Conservation (phyloP, 2,797 vertebrate species). For the Brachyrhaphis roseni region DNA sequence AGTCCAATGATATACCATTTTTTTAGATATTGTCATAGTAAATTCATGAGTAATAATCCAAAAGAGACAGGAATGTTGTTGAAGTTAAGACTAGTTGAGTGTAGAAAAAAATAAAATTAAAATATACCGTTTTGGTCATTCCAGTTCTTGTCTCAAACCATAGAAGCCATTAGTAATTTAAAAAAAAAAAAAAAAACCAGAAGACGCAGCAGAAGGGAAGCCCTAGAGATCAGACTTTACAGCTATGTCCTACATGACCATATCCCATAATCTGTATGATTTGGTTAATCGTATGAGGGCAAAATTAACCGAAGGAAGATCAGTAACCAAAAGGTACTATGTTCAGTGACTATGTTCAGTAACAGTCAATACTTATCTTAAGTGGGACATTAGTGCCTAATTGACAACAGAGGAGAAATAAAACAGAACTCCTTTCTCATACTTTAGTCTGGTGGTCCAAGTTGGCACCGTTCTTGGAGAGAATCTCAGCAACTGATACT, state of each 20-base stretch:
- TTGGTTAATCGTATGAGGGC: no score
- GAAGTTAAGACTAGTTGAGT: no score
- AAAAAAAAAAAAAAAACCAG: not conserved
- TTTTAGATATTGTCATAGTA: no score
- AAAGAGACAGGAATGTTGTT: no score
- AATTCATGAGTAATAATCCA: no score
- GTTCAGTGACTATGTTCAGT: not conserved
- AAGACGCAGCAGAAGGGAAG: not conserved
- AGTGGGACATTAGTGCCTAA: not conserved
- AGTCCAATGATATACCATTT: no score
- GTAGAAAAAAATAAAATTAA: no score
- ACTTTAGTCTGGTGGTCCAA: constrained; percentile 98
- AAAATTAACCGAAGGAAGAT: no score
- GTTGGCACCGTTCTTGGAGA: constrained; percentile 86
- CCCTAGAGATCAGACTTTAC: not conserved
- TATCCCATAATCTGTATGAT: not conserved
- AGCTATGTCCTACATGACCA: not conserved
- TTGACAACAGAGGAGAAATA: not conserved
- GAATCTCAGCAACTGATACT: constrained; percentile 89
- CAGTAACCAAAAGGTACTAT: not conserved
- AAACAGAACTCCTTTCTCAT: constrained; percentile 17
- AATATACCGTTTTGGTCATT: not conserved
- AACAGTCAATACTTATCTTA: not conserved
- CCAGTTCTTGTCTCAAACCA: not conserved
- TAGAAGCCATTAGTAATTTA: not conserved